Percentiles rank a stretch among this genome's conserved stretches.
Evolutionary conservation across 2,113 vertebrate genomes (phyloP).

Genomic region (Myotis davidii): DNA sequence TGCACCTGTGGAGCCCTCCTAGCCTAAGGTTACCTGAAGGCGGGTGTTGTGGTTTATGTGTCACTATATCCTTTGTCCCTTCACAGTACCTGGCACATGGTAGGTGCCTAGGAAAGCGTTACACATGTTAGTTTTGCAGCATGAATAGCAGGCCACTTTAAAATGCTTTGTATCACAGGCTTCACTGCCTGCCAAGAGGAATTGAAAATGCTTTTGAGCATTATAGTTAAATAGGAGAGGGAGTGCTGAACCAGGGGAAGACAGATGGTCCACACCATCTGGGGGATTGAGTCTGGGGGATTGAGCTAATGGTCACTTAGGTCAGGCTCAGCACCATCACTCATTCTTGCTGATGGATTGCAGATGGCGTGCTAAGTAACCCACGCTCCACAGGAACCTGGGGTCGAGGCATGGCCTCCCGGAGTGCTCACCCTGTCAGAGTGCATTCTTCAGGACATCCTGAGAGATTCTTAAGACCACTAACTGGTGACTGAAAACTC

Average conservation of each 20-base stretch:
- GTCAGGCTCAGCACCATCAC: background rate
- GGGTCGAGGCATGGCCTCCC: background rate
- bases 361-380: background rate
- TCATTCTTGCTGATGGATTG: constrained; percentile 5
- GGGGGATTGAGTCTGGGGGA: background rate
- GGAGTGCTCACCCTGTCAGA: background rate
- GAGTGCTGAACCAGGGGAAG: background rate
- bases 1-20: background rate
- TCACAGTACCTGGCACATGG: background rate
- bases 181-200: background rate
- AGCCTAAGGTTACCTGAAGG: background rate
- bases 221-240: background rate
- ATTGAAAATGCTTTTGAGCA: background rate
- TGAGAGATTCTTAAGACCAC: background rate
- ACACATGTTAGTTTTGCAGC: background rate
- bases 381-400: background rate
- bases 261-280: background rate
- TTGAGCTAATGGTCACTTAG: background rate
- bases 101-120: background rate
- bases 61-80: background rate
- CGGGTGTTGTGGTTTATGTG: background rate
- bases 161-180: background rate
- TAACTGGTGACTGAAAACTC: background rate
- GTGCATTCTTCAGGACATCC: background rate
- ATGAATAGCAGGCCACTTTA: background rate